Conservation (phyloP, 2,797 vertebrate species). For the Galaxias olidus region DNA sequence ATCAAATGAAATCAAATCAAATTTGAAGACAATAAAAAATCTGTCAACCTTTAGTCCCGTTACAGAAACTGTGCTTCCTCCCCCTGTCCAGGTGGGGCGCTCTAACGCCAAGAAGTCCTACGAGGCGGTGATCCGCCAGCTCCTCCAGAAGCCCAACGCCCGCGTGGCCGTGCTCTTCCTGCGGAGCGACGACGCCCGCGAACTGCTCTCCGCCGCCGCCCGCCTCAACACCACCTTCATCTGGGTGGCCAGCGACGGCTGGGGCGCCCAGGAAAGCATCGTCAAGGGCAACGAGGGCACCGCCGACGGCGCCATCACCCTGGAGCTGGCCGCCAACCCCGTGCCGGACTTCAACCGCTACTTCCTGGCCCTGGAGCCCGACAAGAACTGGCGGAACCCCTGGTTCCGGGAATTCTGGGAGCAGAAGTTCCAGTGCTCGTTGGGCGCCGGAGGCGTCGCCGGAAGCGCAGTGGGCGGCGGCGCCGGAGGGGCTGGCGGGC, state of each 20-base stretch:
- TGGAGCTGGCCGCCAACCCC: conserved; percentile 92
- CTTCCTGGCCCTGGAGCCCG: conserved; percentile 88
- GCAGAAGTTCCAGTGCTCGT: conserved; percentile 93
- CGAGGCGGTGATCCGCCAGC: conserved; percentile 90
- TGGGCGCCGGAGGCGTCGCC: conserved; percentile 66
- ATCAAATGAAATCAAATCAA: neutral
- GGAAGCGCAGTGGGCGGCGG: conserved; percentile 42
- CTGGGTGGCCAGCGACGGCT: conserved; percentile 98
- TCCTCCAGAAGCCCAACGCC: conserved; percentile 94
- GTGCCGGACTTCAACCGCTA: conserved; percentile 90
- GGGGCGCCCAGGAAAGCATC: conserved; percentile 97
- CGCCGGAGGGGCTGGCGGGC: conserved; percentile 60
- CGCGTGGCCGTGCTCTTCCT: conserved; percentile 95
- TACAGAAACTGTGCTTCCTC: neutral
- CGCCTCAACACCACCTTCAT: conserved; percentile 93
- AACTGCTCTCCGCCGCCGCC: conserved; percentile 90
- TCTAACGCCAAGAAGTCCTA: conserved; percentile 96
- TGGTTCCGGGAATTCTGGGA: conserved; percentile 99
- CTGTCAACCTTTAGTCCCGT: too few relatives aligned
- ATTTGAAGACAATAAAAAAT: neutral
- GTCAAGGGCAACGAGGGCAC: conserved; percentile 93
- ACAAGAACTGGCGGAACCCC: conserved; percentile 90
- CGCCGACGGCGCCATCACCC: conserved; percentile 92
- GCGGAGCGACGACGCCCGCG: conserved; percentile 90
- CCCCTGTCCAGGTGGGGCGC: conserved; percentile 80